Conservation (phyloP, 53 echinoderm and acorn worm genomes). For the Paelopatides confundens region DNA sequence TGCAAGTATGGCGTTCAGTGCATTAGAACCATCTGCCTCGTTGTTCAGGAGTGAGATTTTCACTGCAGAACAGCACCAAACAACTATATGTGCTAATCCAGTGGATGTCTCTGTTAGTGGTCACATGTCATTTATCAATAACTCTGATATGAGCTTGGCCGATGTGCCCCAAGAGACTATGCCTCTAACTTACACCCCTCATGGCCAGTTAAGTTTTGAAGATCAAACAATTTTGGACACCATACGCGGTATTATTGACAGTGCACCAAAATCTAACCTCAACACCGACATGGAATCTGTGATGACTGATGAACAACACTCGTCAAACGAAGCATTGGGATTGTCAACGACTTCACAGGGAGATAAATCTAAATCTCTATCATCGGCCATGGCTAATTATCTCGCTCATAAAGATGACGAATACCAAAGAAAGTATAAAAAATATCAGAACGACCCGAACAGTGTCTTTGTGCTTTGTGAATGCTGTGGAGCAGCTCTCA, state of each 20-base stretch:
- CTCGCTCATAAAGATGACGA: conserved; percentile 28
- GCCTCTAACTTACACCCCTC: not conserved
- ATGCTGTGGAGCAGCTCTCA: not conserved
- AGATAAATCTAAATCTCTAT: not conserved
- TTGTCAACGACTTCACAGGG: too few species aligned
- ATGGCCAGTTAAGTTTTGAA: conserved; percentile 12
- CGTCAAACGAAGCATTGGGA: not conserved
- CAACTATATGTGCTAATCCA: not conserved
- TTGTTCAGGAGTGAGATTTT: not conserved
- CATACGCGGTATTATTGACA: conserved; percentile 16
- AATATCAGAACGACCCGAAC: conserved; percentile 15
- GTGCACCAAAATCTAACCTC: not conserved
- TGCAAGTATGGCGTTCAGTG: not conserved
- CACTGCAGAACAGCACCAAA: not conserved
- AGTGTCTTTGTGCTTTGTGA: conserved; percentile 43
- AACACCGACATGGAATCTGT: not conserved
- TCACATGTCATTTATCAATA: conserved; percentile 24
- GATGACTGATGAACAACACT: not conserved
- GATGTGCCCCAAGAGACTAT: not conserved
- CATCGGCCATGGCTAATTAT: not conserved
- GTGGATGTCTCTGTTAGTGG: not conserved
- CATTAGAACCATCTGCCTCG: not conserved
- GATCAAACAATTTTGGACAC: conserved; percentile 27
- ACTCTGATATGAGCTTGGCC: not conserved
- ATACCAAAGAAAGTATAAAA: conserved; percentile 11